Evolutionary conservation across 2,797 vertebrate species (phyloP).

Genomic region (Tokudaia muenninki): DNA sequence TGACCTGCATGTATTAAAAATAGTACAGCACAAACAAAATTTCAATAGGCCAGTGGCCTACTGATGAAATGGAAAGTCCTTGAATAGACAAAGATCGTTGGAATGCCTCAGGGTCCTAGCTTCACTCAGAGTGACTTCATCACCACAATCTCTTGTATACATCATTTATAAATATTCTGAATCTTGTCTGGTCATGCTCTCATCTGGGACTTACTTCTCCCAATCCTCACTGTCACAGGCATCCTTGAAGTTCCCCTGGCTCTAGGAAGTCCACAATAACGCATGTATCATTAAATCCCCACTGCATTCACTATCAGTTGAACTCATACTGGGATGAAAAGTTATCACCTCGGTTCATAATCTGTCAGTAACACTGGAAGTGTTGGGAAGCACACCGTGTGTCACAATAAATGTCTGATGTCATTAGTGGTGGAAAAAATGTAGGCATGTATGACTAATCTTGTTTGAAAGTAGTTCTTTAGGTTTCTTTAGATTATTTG

Average conservation of each 20-base stretch:
- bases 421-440: not conserved
- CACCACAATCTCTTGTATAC: not conserved
- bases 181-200: not conserved
- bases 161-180: not conserved
- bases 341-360: not conserved
- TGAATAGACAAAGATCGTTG: conserved; percentile 1
- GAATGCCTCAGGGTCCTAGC: not conserved
- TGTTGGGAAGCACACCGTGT: not conserved
- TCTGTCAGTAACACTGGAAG: conserved; percentile 29
- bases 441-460: not conserved
- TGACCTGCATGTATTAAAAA: conserved; percentile 7
- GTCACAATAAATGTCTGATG: conserved; percentile 28
- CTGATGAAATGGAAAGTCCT: not conserved
- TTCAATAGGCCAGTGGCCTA: not conserved
- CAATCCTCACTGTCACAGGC: not conserved
- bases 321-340: not conserved
- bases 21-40: not conserved
- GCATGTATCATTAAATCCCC: not conserved
- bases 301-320: not conserved
- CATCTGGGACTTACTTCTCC: not conserved
- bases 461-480: conserved; percentile 19
- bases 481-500: conserved; percentile 6
- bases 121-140: conserved; percentile 46
- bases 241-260: conserved; percentile 35
- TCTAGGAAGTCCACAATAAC: not conserved